Evolutionary conservation across 2,888 invertebrate species (phyloP).

Genomic region (Exephanes ischioxanthus): DNA sequence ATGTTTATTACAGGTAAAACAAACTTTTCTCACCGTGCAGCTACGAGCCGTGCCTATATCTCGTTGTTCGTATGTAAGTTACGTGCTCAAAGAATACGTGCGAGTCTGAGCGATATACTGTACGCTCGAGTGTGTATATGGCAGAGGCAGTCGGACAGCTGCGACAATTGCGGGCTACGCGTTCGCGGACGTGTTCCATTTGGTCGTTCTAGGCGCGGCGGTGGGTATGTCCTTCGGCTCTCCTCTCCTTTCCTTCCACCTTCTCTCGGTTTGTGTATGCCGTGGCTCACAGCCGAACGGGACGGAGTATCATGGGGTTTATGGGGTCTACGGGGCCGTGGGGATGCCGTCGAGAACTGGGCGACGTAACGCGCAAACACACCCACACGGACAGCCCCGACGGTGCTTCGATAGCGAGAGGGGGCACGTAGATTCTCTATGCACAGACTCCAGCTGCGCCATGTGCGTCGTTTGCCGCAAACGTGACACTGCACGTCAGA

Average conservation of each 20-base stretch:
- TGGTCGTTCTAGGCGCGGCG: slow-evolving; percentile 61
- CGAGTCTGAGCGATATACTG: slow-evolving; percentile 4
- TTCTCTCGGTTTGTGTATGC: neutral
- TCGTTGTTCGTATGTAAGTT: slow-evolving; percentile 32
- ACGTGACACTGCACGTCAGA: slow-evolving; percentile 82
- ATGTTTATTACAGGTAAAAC: neutral
- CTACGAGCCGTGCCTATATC: neutral
- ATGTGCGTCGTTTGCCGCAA: slow-evolving; percentile 84
- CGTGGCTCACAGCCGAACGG: slow-evolving; percentile 21
- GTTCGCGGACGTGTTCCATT: slow-evolving; percentile 69
- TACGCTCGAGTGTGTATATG: neutral
- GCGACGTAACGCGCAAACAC: slow-evolving; percentile 67
- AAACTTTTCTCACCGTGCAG: neutral
- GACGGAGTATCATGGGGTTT: slow-evolving; percentile 65
- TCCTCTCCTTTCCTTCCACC: slow-evolving; percentile 4
- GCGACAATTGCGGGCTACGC: slow-evolving; percentile 75
- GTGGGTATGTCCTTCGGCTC: slow-evolving; percentile 41
- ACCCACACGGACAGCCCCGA: slow-evolving; percentile 18
- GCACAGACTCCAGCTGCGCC: slow-evolving; percentile 83
- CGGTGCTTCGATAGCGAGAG: slow-evolving; percentile 41
- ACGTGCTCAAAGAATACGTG: slow-evolving; percentile 49
- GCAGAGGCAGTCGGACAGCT: slow-evolving; percentile 66
- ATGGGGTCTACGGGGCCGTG: slow-evolving; percentile 63
- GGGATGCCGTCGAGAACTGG: slow-evolving; percentile 13
- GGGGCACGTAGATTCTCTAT: slow-evolving; percentile 81